Evolutionary conservation across 1,140 invertebrate species (phyloP), one percentile per base, ranked within the genome.

Genomic region (Trissolcus basalis): DNA sequence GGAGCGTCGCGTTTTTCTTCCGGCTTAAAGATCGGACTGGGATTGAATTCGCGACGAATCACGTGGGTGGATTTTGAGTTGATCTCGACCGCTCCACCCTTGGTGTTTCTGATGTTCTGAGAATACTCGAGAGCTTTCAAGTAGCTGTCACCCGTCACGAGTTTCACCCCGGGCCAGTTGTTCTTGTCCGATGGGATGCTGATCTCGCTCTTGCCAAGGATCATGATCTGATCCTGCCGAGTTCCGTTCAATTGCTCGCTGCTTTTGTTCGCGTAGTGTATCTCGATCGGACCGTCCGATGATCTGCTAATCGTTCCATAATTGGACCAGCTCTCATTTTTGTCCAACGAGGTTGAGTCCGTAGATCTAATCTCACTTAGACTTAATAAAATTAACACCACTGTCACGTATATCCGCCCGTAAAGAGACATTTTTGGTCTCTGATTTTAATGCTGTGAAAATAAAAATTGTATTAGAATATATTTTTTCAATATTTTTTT

Each of bases 81-180:
- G 11, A 81, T 72, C 4, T 83, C 63, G 0, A 83, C 47, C 0
- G 63, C 75, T 8, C 80, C 81, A 11, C 3, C 50, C 0, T 73
- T 3, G 0, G 78, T 19, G 54, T 89, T 85, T 16, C 86, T 86
- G 65, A 85, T 84, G 44, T 78, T 83, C 4, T 87, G 88, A 0
- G 89, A 89, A 48, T 85, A 84, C 35, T 86, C 81, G 8, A 90
- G 58, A 2, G 89, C 89, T 33, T 89, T 84, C 14, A 88, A 70
- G 33, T 90, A 90, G 45, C 83, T 89, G 68, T 90, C 89, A 14
- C 74, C 77, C 9, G 67, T 10, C 0, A 68, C 43, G 1, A 44
- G 32, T 67, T 68, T 79, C 0, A 72, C 55, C 9, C 35, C 59
- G 7, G 51, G 41, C 63, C 50, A 68, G 32, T 56, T 49, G 0